phyloP scores from a whole-genome alignment of 2,888 invertebrate genomes.

The Charanyca ferruginea region DNA sequence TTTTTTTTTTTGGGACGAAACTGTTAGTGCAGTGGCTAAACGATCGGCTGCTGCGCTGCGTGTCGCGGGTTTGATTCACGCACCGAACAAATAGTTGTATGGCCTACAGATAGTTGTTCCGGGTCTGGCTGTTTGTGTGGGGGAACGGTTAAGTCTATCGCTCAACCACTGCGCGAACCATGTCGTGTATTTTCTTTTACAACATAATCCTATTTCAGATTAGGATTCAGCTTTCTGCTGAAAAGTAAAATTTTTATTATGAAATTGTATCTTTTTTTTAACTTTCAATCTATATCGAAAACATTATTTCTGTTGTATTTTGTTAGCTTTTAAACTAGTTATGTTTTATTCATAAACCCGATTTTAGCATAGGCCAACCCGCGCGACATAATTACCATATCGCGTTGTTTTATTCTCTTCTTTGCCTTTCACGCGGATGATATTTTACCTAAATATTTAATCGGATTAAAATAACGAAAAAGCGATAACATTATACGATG shows the following conservation, averaged over 20 bases:
- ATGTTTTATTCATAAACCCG: conserved; percentile 52
- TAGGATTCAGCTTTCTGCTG: neutral
- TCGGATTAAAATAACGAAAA: conserved; percentile 5
- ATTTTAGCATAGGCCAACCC: conserved; percentile 45
- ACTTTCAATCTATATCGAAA: neutral
- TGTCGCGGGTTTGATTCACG: no score
- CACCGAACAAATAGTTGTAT: no score
- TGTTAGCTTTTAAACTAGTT: conserved; percentile 11
- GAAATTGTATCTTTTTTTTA: neutral
- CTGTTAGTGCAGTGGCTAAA: no score
- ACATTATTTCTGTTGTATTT: conserved; percentile 14
- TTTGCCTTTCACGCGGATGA: conserved; percentile 22
- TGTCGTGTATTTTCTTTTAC: no score
- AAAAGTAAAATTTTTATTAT: neutral
- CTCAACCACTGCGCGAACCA: no score
- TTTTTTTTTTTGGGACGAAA: no score
- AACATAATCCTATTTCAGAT: conserved; percentile 1
- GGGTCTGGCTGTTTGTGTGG: no score
- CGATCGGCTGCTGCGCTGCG: no score
- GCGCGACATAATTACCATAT: conserved; percentile 38
- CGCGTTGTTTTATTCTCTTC: conserved; percentile 19
- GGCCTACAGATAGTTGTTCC: no score
- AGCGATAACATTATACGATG: no score
- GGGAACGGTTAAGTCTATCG: no score
- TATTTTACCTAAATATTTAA: conserved; percentile 33